Evolutionary conservation across 2,113 vertebrate genomes (phyloP), one percentile per base, ranked within the genome.

Genomic region (Maccullochella peelii): DNA sequence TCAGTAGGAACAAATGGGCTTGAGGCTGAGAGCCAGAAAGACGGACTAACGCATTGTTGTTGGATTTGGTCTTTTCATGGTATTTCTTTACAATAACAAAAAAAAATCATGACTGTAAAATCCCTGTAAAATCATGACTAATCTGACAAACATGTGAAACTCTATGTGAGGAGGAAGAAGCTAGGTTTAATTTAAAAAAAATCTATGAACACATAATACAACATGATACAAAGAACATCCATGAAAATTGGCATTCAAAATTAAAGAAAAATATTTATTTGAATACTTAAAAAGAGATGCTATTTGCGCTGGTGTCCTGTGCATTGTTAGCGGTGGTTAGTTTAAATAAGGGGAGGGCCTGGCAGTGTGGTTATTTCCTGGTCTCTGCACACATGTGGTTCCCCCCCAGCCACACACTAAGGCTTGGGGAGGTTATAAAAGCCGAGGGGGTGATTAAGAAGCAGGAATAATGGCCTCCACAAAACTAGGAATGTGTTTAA

Each of bases 401-500:
- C 79, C 80, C 59, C 79, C 77, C 74, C 75, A 91, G 85, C 92
- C 92, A 93, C 89, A 94, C 93, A 93, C 91, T 91, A 70, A 92
- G 93, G 88, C 90, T 92, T 83, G 84, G 85, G 78, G 89, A 93
- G 91, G 94, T 95, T 94, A 94, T 95, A 95, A 95, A 95, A 95
- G 92, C 89, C 59, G 86, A 92, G 93, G 91, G 92, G 94, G 94
- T 95, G 93, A 95, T 96, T 96, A 96, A 94, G 93, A 94, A 91
- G 88, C 91, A 94, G 93, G 90, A 95, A 96, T 95, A 95, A 95
- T 92, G 92, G 94, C 93, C 94, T 93, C 93, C 91, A 95, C 93
- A 95, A 95, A 96, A 93, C 89, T 87, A 94, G 93, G 94, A 95
- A 95, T 95, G 94, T 73, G 40, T 94, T 94, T 95, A 94, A 94